Evolutionary conservation across 2,888 invertebrate genomes (phyloP), one percentile per base, ranked within the genome.

Genomic region (Drosophila maculinotata): DNA sequence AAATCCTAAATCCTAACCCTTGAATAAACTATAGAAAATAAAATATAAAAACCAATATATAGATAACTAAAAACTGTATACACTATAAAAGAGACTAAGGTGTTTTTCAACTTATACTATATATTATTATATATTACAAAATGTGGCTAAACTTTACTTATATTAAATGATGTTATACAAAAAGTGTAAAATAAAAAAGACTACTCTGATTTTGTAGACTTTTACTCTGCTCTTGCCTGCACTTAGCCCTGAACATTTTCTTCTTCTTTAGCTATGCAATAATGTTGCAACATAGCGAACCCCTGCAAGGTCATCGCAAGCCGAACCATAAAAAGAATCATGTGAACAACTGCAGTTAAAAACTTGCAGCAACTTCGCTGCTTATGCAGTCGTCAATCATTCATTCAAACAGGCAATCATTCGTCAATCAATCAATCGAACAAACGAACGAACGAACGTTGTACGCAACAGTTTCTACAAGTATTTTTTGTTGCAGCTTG

Each of bases 341-440:
- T 45, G 25, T 39, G 14, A 49, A 47, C 39, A 63, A 63, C 3
- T 31, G 42, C 53, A 56, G 47, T 25, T 36, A 38, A 52, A 26
- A 54, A 28, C 9, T 38, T 28, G 57, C 71, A 60, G 31, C 33
- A n/a, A 36, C 35, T 25, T 28, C 14, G 15, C 52, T 35, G 45
- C 33, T 25, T 48, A 41, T 70, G 39, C 56, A 51, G 25, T n/a
- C 45, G 17, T 71, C 71, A 64, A 47, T 53, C 59, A 38, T 33
- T 64, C 66, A 44, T 3, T 53, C 30, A 17, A 30, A 12, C 30
- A 30, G 6, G 9, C 6, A 54, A 53, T 54, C 38, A 41, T n/a
- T n/a, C n/a, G 17, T 51, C 52, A 59, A 41, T 38, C 64, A 73
- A 42, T 48, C 59, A 69, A 39, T 60, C 60, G 54, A 52, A 59